Evolutionary conservation across 2,797 vertebrate species (phyloP), one percentile per base, ranked within the genome.

Genomic region (Furcifer pardalis): DNA sequence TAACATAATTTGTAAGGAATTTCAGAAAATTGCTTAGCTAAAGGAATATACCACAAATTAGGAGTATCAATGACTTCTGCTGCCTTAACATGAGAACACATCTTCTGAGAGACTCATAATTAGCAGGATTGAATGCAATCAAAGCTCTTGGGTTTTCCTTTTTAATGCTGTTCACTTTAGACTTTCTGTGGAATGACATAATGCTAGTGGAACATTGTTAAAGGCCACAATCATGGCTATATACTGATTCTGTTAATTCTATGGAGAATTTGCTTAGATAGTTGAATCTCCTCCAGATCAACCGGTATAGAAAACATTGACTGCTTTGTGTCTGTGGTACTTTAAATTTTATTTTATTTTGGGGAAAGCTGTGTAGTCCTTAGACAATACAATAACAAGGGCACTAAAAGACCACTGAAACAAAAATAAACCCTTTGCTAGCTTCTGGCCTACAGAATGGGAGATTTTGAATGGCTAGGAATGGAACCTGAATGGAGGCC

Each of bases 51-150:
- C 13, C 25, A 21, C 8, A 63, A 52, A 35, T 40, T 62, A 49
- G 59, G n/a, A 81, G 3, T 62, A 72, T 49, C 65, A 42, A 62
- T 74, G 71, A 69, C 81, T 1, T 68, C 32, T 35, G 4, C n/a
- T 63, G 23, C n/a, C 23, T 52, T 86, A 72, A 82, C 52, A 78
- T 72, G 80, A 85, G 76, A 65, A 35, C 62, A 46, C 81, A 59
- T 9, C 60, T 85, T 32, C 68, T 77, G 89, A 71, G 46, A 84
- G 68, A n/a, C 15, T 71, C 84, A 27, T 91, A 75, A 90, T 91
- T 88, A 91, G 69, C 13, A 77, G 83, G 83, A 82, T 81, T 85
- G 84, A 81, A 82, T 52, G 23, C 74, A 87, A 76, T 63, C 66
- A 72, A 81, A 77, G 37, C 44, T 62, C 72, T 90, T 89, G 84